Base-by-base conservation (phyloP, 2,797 vertebrate genomes). In the Adelosebastes latens region DNA sequence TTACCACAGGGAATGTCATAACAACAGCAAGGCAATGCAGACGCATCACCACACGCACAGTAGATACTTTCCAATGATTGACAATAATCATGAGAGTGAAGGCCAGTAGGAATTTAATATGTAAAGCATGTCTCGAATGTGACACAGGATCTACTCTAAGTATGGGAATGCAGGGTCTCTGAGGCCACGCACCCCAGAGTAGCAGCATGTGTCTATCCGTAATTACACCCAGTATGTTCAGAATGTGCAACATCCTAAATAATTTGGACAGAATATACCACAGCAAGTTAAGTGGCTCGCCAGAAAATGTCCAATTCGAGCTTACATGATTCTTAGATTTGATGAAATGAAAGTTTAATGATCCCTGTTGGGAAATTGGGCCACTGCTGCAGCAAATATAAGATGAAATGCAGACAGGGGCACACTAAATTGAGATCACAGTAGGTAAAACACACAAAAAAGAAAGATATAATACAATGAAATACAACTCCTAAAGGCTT, bases 321-420 rank as follows among this genome's bases (percentile, higher is more conserved):
- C 32, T 70, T 55, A 92, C 90, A 92, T 25, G 83, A 72, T 86
- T 92, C 79, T 91, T 89, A 83, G 81, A 93, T 93, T 89, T 90
- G 76, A 87, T 76, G 22, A 76, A 81, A 90, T 91, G 1, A 92
- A 92, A 88, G 72, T 81, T 91, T 89, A 82, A 92, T 86, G 80
- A 82, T 75, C 82, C 77, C 78, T 71, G 29, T 69, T 87, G 75
- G 79, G 71, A 82, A 88, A 82, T 67, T 81, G 64, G 81, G 80
- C 27, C 71, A 74, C 39, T 11, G 79, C 60, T 60, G 55, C 49
- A 55, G 69, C 49, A 61, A 34, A 29, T 49, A 49, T 49, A 20
- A 49, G 46, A 20, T 24, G 4, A 22, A 70, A 65, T n/a, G 25
- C 24, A 61, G 34, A 79, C 31, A 29, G 11, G 11, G 66, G 75